phyloP scores from a whole-genome alignment of 1,140 invertebrate genomes.

The Drosophila persimilis region DNA sequence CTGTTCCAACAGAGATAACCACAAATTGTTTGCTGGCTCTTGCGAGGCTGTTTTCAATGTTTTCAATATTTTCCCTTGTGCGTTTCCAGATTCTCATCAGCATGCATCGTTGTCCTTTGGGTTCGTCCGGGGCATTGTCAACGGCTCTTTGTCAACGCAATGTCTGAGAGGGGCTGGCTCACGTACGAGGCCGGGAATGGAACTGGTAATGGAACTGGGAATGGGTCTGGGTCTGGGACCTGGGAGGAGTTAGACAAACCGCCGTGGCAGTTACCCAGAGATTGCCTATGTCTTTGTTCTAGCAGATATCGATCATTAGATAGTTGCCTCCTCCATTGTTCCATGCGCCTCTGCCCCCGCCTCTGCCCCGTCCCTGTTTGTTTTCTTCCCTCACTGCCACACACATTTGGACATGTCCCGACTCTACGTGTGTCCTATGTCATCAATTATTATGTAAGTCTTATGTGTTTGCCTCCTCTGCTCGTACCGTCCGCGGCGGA shows the following conservation, averaged over 20 bases:
- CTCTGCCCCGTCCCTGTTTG: conserved; percentile 7
- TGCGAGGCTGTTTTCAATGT: conserved; percentile 27
- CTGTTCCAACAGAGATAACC: conserved; percentile 49
- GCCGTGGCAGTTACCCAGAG: conserved; percentile 22
- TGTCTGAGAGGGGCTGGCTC: conserved; percentile 40
- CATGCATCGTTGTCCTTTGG: conserved; percentile 53
- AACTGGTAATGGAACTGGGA: too few relatives aligned
- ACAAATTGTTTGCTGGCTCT: conserved; percentile 50
- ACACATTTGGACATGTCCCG: conserved; percentile 13
- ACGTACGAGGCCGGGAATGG: conserved; percentile 24
- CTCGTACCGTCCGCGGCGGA: neutral
- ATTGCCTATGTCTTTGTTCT: conserved; percentile 54
- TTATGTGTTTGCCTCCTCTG: conserved; percentile 34
- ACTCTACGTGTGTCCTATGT: conserved; percentile 57
- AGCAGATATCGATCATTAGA: conserved; percentile 64
- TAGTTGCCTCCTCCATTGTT: conserved; percentile 48
- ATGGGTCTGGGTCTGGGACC: too few relatives aligned
- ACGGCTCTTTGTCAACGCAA: conserved; percentile 49
- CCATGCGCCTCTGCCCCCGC: conserved; percentile 26
- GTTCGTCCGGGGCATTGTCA: conserved; percentile 18
- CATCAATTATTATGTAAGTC: conserved; percentile 63
- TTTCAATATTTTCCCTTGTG: conserved; percentile 31
- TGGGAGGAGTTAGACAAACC: conserved; percentile 23
- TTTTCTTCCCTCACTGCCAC: conserved; percentile 27
- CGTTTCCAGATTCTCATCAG: conserved; percentile 53